Evolutionary conservation across 2,797 vertebrate species (phyloP).

Genomic region (Buphagus erythrorhynchus): DNA sequence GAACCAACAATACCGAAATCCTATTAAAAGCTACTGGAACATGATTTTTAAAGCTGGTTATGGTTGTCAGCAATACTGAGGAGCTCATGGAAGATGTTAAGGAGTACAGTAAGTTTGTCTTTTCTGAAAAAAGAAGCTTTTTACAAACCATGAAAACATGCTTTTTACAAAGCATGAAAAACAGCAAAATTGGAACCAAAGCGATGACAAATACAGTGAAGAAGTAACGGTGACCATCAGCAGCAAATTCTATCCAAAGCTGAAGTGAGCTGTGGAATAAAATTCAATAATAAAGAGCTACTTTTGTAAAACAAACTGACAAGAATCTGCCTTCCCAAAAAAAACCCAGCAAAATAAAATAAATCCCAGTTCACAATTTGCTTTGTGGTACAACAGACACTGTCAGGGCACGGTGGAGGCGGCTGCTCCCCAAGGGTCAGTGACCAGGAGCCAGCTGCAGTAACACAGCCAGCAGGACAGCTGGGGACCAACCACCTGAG

Average conservation of each 20-base stretch:
- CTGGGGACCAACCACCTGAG: neutral
- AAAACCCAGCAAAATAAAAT: neutral
- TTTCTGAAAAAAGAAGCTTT: neutral
- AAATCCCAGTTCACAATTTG: neutral
- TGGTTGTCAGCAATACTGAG: neutral
- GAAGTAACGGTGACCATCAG: neutral
- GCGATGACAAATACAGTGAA: neutral
- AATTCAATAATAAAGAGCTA: neutral
- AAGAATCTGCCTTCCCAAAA: neutral
- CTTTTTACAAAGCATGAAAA: neutral
- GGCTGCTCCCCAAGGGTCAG: rapidly evolving
- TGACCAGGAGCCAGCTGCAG: neutral
- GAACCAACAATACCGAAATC: neutral
- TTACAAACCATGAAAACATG: too few relatives aligned
- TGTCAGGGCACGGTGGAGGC: neutral
- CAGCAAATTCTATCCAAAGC: neutral
- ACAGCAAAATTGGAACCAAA: neutral
- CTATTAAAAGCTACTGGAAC: neutral
- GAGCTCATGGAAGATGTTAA: neutral
- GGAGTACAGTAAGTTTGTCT: neutral
- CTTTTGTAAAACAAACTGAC: neutral
- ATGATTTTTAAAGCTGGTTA: neutral
- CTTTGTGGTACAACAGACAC: neutral
- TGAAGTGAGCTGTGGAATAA: neutral
- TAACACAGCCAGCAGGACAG: neutral